Conservation (phyloP, 1,140 invertebrate species). For the Ganaspis sp. region DNA sequence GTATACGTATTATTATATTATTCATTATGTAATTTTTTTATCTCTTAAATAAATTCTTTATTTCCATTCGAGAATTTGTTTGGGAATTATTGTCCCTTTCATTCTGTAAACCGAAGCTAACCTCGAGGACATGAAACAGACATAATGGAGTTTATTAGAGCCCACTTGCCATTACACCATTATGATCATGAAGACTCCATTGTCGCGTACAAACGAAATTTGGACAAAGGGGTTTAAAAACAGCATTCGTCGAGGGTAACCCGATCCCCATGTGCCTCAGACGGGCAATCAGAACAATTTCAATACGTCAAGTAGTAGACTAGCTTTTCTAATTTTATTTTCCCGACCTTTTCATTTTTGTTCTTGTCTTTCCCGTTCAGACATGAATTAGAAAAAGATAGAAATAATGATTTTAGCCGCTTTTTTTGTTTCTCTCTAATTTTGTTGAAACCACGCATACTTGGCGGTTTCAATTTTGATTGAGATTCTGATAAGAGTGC, state of each 20-base stretch:
- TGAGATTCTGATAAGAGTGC: background rate
- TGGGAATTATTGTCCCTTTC: too few species aligned
- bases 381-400: too few species aligned
- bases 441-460: too few species aligned
- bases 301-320: slow-evolving; percentile 40
- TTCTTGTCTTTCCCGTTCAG: too few species aligned
- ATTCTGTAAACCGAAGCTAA: slow-evolving; percentile 44
- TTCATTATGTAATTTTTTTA: slow-evolving; percentile 38
- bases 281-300: slow-evolving; percentile 50
- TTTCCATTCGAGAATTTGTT: slow-evolving; percentile 21
- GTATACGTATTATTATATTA: too few species aligned
- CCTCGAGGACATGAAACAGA: slow-evolving; percentile 45
- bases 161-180: slow-evolving; percentile 60
- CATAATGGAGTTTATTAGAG: slow-evolving; percentile 61
- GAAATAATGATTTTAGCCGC: too few species aligned
- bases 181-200: slow-evolving; percentile 49
- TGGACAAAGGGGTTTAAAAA: slow-evolving; percentile 49
- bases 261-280: slow-evolving; percentile 44
- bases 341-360: too few species aligned
- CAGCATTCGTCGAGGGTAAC: slow-evolving; percentile 44
- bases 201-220: slow-evolving; percentile 49
- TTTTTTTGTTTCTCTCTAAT: too few species aligned
- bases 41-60: slow-evolving; percentile 38
- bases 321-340: too few species aligned
- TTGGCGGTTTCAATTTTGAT: too few species aligned